These are phyloP conservation scores for Oncorhynchus mykiss DNA, from an alignment of 2,113 vertebrate genomes.

Conservation along the genomic window DNA sequence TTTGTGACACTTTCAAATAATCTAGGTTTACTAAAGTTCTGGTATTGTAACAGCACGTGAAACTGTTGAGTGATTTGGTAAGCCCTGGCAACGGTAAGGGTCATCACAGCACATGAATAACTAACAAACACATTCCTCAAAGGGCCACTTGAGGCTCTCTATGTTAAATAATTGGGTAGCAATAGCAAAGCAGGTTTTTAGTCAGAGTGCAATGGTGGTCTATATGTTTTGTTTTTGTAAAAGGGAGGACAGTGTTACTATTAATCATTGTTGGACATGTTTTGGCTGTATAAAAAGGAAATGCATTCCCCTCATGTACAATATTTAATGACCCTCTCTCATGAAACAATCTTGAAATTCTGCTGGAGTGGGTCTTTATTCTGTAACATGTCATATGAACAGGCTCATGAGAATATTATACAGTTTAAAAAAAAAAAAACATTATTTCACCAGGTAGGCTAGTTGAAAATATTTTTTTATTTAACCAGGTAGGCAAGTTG, in stretches of 20 bases:
- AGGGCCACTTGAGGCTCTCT: constrained; percentile 70
- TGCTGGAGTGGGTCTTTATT: no score
- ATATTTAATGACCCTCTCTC: no score
- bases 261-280: constrained; percentile 59
- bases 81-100: constrained; percentile 56
- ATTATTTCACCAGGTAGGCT: no score
- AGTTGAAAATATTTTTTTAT: no score
- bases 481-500: no score
- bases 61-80: constrained; percentile 18
- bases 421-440: no score
- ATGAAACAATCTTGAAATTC: no score
- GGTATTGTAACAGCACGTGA: no score
- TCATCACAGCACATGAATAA: constrained; percentile 69
- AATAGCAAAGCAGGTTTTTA: constrained; percentile 55
- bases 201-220: constrained; percentile 59
- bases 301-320: no score
- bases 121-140: constrained; percentile 59
- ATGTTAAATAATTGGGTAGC: constrained; percentile 74
- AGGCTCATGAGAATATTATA: no score
- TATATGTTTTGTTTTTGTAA: constrained; percentile 50
- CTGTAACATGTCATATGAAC: no score
- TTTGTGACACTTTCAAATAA: not conserved
- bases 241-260: constrained; percentile 37
- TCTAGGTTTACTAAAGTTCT: no score
- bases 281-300: not conserved